A percentile compares a stretch with the other conserved stretches of the same genome.
Conservation (phyloP, 2,113 vertebrate genomes). For the Trachemys scripta region DNA sequence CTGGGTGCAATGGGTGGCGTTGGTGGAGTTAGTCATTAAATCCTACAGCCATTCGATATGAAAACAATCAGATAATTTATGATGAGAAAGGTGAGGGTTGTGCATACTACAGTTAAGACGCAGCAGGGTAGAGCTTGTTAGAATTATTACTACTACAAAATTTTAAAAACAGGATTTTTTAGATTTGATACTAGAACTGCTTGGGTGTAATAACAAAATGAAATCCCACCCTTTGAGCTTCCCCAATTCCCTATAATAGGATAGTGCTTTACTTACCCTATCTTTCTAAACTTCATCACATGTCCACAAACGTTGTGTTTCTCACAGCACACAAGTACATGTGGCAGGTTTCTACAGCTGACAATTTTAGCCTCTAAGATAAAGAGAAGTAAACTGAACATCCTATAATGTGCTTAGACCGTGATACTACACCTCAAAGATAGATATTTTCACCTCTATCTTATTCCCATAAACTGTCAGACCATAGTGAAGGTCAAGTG, state of each 20-base stretch:
- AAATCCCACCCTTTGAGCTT: too few relatives aligned
- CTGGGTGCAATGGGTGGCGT: accelerated
- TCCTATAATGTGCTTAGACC: accelerated
- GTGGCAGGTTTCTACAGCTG: not conserved
- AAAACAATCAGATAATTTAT: not conserved
- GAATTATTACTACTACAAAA: not conserved
- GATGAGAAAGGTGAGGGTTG: not conserved
- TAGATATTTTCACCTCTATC: not conserved
- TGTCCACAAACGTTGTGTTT: too few relatives aligned
- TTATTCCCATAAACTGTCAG: accelerated
- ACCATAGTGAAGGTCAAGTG: not conserved
- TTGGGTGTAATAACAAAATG: not conserved
- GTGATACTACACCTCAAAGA: not conserved
- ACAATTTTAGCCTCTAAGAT: not conserved
- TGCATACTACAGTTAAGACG: not conserved
- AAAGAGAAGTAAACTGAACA: not conserved
- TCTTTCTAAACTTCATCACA: too few relatives aligned
- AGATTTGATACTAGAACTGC: not conserved
- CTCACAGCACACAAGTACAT: accelerated
- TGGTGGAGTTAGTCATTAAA: not conserved
- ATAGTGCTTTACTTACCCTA: not conserved
- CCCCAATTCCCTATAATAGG: not conserved
- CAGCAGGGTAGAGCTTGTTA: not conserved
- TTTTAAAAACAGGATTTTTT: not conserved
- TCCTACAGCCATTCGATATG: not conserved